A percentile compares a stretch with the other conserved stretches of the same genome.
Conservation (phyloP, 1,140 invertebrate genomes). For the Calliopsis andreniformis region DNA sequence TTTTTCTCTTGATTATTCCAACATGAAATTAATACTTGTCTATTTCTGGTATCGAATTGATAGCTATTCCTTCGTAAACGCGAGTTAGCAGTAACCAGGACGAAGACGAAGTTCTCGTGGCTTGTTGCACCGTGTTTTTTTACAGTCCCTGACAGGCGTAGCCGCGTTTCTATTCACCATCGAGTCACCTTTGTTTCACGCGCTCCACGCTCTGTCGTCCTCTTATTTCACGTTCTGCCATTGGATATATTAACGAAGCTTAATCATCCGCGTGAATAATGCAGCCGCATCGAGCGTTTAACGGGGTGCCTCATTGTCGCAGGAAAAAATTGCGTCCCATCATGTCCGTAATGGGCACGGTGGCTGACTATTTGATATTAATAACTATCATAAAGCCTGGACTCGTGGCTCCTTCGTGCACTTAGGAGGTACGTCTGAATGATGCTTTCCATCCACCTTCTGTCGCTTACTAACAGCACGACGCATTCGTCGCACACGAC, state of each 20-base stretch:
- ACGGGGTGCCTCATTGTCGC: slow-evolving; percentile 65
- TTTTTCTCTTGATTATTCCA: no score
- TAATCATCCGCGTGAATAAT: slow-evolving; percentile 61
- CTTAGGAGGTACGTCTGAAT: slow-evolving; percentile 60
- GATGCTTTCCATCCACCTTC: slow-evolving; percentile 66
- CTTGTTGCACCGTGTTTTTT: no score
- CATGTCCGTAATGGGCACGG: slow-evolving; percentile 65
- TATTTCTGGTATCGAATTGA: no score
- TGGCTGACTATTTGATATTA: slow-evolving; percentile 69
- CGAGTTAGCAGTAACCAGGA: no score
- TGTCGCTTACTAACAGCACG: slow-evolving; percentile 63
- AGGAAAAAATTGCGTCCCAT: slow-evolving; percentile 63
- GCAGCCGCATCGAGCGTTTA: slow-evolving; percentile 61
- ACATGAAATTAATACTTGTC: no score
- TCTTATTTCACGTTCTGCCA: slow-evolving; percentile 11
- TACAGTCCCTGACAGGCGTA: not conserved
- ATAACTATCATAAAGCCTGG: slow-evolving; percentile 67
- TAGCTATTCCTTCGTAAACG: no score
- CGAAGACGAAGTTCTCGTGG: no score
- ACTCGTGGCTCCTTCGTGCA: slow-evolving; percentile 59
- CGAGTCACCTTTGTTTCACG: slow-evolving; percentile 27
- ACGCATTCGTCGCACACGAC: slow-evolving; percentile 11
- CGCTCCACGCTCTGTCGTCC: not conserved
- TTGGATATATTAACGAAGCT: slow-evolving; percentile 62
- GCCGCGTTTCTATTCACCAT: not conserved